Evolutionary conservation across 37 sponge, comb jelly and placozoan genomes (phyloP).

Genomic region (Aplysina aerophoba): DNA sequence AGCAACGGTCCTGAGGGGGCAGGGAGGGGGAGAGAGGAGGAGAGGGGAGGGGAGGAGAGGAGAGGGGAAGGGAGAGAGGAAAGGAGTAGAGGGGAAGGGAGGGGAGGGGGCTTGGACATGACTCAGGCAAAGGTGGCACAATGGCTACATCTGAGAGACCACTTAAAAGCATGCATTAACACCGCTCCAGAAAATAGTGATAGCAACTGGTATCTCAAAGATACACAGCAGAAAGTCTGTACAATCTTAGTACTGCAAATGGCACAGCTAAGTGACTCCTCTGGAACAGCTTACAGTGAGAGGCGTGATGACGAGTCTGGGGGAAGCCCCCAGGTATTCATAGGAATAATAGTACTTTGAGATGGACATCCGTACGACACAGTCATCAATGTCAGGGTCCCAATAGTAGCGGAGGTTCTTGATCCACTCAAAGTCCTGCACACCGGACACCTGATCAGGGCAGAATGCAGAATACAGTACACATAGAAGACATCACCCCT

Average conservation of each 20-base stretch:
- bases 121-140: background rate
- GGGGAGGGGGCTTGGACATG: background rate
- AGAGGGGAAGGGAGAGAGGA: background rate
- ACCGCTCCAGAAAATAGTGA: no score
- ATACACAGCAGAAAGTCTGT: no score
- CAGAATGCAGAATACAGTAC: no score
- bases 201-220: background rate
- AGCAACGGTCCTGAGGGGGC: constrained; percentile 87
- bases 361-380: constrained; percentile 92
- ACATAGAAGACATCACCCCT: no score
- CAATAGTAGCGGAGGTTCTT: constrained; percentile 99
- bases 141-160: no score
- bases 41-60: background rate
- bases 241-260: no score
- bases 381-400: constrained; percentile 93
- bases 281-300: constrained; percentile 71
- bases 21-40: background rate
- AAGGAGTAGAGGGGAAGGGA: background rate
- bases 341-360: constrained; percentile 92
- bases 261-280: background rate
- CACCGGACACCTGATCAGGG: constrained; percentile 59
- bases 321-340: constrained; percentile 96
- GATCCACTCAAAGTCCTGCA: constrained; percentile 95
- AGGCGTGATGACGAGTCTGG: constrained; percentile 97
- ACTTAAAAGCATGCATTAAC: background rate